Evolutionary conservation across 2,797 vertebrate species (phyloP), one percentile per base, ranked within the genome.

Genomic region (Masticophis lateralis): DNA sequence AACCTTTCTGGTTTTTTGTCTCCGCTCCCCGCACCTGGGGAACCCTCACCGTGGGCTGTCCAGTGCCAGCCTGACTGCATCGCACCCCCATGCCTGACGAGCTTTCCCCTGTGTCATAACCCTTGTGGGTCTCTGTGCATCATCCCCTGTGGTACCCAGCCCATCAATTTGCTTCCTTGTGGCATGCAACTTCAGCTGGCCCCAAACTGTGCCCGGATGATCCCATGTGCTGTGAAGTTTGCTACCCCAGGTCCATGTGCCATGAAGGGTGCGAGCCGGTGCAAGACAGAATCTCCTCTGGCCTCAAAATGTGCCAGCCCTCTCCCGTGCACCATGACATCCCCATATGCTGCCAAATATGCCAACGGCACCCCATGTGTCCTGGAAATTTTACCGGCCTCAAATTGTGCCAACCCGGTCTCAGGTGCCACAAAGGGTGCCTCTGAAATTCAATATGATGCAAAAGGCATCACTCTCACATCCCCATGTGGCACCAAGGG

Each of bases 11-110:
- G 5, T 1, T 47, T n/a, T 9, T 63, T 16, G 32, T 0, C 32
- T 1, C 18, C 60, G 0, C 4, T 69, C 16, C 20, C 88, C 7
- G 5, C 0, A 0, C 4, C 7, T 2, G 25, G 1, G 1, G 0
- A 4, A 4, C 12, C 18, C 11, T 18, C 37, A 14, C 51, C 3
- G 0, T 43, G 20, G 3, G 1, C 8, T 11, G 18, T 43, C 37
- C 18, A 10, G 20, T 25, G 20, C 20, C 74, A 47, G 74, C 18
- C 74, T 22, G 20, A 47, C 9, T 2, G 37, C 11, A 1, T 9
- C 5, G 6, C 43, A 14, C 9, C 32, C 12, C 5, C 25, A 1
- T 7, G n/a, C 9, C 56, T 25, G 18, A 7, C 1, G 3, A 7
- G 11, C 25, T n/a, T 90, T 28, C 12, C 61, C 18, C 2, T 56